phyloP scores from a whole-genome alignment of 2,113 vertebrate genomes.

The Sinocyclocheilus rhinocerous region DNA sequence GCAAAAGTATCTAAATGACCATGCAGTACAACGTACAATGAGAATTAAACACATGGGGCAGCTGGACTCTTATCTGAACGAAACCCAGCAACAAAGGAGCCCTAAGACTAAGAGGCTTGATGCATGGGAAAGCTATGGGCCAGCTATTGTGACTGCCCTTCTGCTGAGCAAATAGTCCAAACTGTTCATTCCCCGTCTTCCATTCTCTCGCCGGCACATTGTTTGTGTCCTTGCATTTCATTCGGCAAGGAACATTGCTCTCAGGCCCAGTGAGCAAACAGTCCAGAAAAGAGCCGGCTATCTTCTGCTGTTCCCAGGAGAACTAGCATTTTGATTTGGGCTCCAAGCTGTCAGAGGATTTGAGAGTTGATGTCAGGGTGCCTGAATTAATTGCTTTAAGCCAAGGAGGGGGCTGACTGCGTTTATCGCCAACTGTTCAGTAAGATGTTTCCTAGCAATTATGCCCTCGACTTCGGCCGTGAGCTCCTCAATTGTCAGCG shows the following conservation, averaged over 20 bases:
- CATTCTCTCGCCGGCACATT: constrained; percentile 98
- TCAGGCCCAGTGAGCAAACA: constrained; percentile 99
- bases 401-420: constrained; percentile 85
- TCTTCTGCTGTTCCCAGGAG: constrained; percentile 98
- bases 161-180: constrained; percentile 99
- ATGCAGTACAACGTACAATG: constrained; percentile 78
- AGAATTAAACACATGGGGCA: constrained; percentile 86
- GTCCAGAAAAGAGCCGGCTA: constrained; percentile 99
- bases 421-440: constrained; percentile 93
- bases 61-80: constrained; percentile 95
- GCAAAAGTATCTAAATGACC: constrained; percentile 75
- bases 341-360: constrained; percentile 99
- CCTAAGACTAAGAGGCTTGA: constrained; percentile 89
- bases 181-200: constrained; percentile 99
- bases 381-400: constrained; percentile 99
- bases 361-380: constrained; percentile 99
- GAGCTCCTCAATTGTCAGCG: constrained; percentile 62
- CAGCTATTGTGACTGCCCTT: constrained; percentile 98
- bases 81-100: constrained; percentile 92
- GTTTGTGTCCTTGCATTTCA: constrained; percentile 99
- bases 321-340: constrained; percentile 99
- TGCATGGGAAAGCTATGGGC: constrained; percentile 98
- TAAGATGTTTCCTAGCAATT: constrained; percentile 87
- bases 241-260: constrained; percentile 99
- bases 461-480: constrained; percentile 61